These are phyloP conservation scores for Cyrtodaria siliqua DNA, from an alignment of 2,888 invertebrate genomes.

Conservation along the genomic window DNA sequence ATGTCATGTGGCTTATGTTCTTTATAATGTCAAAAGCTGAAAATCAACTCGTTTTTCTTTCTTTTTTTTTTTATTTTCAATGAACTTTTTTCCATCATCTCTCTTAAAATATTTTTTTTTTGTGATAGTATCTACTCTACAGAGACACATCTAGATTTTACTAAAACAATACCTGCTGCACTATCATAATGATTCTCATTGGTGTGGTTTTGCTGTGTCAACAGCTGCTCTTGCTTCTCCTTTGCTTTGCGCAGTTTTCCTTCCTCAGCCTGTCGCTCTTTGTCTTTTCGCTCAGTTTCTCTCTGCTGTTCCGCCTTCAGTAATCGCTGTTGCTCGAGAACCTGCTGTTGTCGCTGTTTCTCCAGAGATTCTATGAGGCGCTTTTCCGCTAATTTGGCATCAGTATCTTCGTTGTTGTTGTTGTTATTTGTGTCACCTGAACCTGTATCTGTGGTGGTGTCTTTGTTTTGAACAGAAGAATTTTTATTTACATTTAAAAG, in stretches of 20 bases:
- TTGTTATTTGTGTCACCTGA: slow-evolving; percentile 11
- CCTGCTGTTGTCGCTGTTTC: slow-evolving; percentile 44
- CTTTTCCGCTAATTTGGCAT: slow-evolving; percentile 35
- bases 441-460: slow-evolving; percentile 10
- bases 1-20: too few relatives aligned
- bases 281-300: slow-evolving; percentile 34
- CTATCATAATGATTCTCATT: slow-evolving; percentile 57
- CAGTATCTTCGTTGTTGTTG: slow-evolving; percentile 4
- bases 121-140: too few relatives aligned
- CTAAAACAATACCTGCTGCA: slow-evolving; percentile 48
- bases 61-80: too few relatives aligned
- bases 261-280: slow-evolving; percentile 43
- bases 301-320: slow-evolving; percentile 29
- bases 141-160: too few relatives aligned
- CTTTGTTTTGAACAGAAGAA: too few relatives aligned
- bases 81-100: too few relatives aligned
- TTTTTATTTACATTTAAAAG: too few relatives aligned
- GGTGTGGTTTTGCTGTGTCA: slow-evolving; percentile 33
- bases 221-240: slow-evolving; percentile 36
- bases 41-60: too few relatives aligned
- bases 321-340: slow-evolving; percentile 39
- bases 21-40: too few relatives aligned
- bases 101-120: too few relatives aligned
- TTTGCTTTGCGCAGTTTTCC: slow-evolving; percentile 39
- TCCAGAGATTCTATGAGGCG: slow-evolving; percentile 46